phyloP scores from a whole-genome alignment of 2,113 vertebrate genomes.

The Seriola rivoliana region DNA sequence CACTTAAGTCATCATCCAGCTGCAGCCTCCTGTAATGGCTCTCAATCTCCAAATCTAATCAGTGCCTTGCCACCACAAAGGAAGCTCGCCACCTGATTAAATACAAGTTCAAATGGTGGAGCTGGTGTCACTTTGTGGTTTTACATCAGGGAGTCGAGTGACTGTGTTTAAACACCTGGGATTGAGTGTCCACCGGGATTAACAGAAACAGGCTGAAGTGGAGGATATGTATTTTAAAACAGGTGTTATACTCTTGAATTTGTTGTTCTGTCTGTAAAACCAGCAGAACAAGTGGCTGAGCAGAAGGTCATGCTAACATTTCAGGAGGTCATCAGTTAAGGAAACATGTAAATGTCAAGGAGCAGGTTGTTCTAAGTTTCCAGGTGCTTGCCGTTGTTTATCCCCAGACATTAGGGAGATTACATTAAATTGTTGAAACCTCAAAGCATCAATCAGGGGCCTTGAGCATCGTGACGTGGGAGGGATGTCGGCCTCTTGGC shows the following conservation, averaged over 20 bases:
- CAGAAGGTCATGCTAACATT: constrained; percentile 32
- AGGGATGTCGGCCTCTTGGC: constrained; percentile 27
- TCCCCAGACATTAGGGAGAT: constrained; percentile 69
- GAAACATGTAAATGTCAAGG: constrained; percentile 57
- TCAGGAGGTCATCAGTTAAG: constrained; percentile 44
- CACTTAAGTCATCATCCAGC: constrained; percentile 80
- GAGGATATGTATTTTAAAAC: neutral
- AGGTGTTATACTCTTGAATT: constrained; percentile 27
- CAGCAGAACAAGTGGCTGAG: neutral
- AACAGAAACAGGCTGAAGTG: neutral
- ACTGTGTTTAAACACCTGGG: constrained; percentile 67
- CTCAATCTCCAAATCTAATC: constrained; percentile 79
- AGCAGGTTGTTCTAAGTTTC: constrained; percentile 5
- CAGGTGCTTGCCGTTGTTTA: constrained; percentile 28
- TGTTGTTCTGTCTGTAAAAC: constrained; percentile 6
- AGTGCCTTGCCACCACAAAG: constrained; percentile 70
- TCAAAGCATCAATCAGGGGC: constrained; percentile 62
- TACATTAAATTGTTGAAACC: constrained; percentile 61
- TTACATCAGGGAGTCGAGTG: constrained; percentile 9
- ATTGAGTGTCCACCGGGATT: neutral
- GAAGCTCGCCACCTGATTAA: constrained; percentile 73
- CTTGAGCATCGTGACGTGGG: constrained; percentile 32
- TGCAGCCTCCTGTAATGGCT: constrained; percentile 70
- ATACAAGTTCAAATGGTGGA: constrained; percentile 70
- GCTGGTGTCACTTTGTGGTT: constrained; percentile 53